These are phyloP conservation scores for Megalops atlanticus DNA, from an alignment of 2,113 vertebrate species.

Conservation along the genomic window DNA sequence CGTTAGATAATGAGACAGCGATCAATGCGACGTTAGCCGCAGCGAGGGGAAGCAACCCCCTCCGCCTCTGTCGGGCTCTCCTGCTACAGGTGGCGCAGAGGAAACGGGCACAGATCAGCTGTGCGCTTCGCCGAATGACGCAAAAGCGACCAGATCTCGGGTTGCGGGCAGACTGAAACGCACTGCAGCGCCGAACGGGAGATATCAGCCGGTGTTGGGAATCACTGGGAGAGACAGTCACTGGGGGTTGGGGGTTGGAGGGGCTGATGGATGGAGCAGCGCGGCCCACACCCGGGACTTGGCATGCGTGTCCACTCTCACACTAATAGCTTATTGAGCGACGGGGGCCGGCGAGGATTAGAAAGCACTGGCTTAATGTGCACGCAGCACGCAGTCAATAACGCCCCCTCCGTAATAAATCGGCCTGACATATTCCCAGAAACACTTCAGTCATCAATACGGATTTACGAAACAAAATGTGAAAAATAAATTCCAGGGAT, in stretches of 20 bases:
- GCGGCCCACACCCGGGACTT: constrained; percentile 52
- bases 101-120: neutral
- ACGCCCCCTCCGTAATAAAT: constrained; percentile 55
- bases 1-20: constrained; percentile 27
- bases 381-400: constrained; percentile 55
- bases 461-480: constrained; percentile 60
- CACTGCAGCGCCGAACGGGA: no score
- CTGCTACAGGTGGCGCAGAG: neutral
- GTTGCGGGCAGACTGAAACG: no score
- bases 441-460: constrained; percentile 68
- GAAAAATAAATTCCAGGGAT: constrained; percentile 17
- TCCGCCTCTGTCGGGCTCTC: neutral
- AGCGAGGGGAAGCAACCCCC: neutral
- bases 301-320: constrained; percentile 66
- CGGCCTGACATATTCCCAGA: constrained; percentile 59
- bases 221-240: neutral
- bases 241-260: constrained; percentile 31
- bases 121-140: no score
- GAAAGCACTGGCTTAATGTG: constrained; percentile 63
- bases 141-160: no score
- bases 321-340: constrained; percentile 74
- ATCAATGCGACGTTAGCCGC: constrained; percentile 24
- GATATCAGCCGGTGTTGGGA: neutral
- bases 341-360: constrained; percentile 63
- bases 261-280: constrained; percentile 64